phyloP scores from a whole-genome alignment of 1,140 invertebrate species.

The Drosophila subpulchrella region DNA sequence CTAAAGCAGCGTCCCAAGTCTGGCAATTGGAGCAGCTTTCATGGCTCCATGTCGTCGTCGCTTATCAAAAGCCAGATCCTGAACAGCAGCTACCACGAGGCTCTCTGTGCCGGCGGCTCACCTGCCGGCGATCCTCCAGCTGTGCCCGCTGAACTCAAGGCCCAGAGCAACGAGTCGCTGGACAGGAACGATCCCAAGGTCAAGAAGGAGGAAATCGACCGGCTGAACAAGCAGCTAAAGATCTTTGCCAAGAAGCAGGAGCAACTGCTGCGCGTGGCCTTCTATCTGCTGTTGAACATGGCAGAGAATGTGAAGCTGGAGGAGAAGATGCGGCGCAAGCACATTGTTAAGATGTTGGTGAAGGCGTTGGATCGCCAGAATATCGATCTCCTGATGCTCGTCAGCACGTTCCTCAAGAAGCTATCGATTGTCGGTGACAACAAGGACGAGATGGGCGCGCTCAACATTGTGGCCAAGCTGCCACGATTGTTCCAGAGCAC shows the following conservation, averaged over 20 bases:
- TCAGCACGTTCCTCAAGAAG: slow-evolving; percentile 97
- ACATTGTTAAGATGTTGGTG: slow-evolving; percentile 95
- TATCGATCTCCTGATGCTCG: slow-evolving; percentile 94
- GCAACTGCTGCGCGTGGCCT: slow-evolving; percentile 93
- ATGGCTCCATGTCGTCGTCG: slow-evolving; percentile 84
- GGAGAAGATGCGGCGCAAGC: slow-evolving; percentile 98
- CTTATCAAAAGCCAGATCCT: slow-evolving; percentile 84
- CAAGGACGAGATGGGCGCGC: slow-evolving; percentile 94
- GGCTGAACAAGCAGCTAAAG: slow-evolving; percentile 91
- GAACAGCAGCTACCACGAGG: slow-evolving; percentile 88
- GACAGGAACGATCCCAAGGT: slow-evolving; percentile 86
- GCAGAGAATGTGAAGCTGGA: slow-evolving; percentile 97
- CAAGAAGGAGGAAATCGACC: slow-evolving; percentile 93
- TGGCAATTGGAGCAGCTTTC: slow-evolving; percentile 87
- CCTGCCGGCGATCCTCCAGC: slow-evolving; percentile 30
- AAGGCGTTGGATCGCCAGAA: slow-evolving; percentile 95
- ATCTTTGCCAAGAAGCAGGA: slow-evolving; percentile 96
- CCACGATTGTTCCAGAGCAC: slow-evolving; percentile 89
- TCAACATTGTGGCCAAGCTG: slow-evolving; percentile 91
- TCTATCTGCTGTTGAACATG: slow-evolving; percentile 97
- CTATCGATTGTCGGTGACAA: slow-evolving; percentile 97
- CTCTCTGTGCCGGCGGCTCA: slow-evolving; percentile 84
- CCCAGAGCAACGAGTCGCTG: slow-evolving; percentile 85
- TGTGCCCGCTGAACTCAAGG: slow-evolving; percentile 62
- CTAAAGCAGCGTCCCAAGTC: slow-evolving; percentile 88